Base-by-base conservation (phyloP, 1,140 invertebrate genomes). In the Phocides pigmalion region DNA sequence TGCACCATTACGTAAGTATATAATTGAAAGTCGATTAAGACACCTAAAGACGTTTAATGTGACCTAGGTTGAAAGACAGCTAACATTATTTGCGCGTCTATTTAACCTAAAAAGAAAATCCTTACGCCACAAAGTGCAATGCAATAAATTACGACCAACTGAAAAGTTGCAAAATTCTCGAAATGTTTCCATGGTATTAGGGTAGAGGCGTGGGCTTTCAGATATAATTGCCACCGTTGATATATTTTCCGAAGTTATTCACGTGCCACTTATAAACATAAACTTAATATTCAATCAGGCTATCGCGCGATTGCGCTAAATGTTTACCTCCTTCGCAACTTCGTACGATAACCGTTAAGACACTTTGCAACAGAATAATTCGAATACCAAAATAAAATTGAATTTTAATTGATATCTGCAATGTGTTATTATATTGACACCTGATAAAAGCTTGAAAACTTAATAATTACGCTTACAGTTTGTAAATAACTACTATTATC, bases 271-370 rank as follows among this genome's bases (percentile, higher is more conserved):
- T 39, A 39, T 39, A 39, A 37, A 37, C 19, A 32, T 32, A 16
- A 56, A 56, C 19, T 56, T 56, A 56, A 56, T 56, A 56, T 56
- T 56, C 53, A 56, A 56, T 22, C 39, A 20, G 22, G 50, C 17
- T 41, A 41, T 37, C 50, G 51, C 9, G 53, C 6, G 39, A 56
- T 42, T 56, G 53, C 39, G 19, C 53, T 56, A 44, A 56, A 42
- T 39, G 20, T 25, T 56, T 42, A 51, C 37, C 28, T 51, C 35
- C 25, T 51, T 35, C 35, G 53, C 53, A 56, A 56, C 19, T 56
- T 56, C 37, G 42, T 39, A 56, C 53, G 49, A 51, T 51, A 51
- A 51, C 49, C 17, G 49, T 28, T 41, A 25, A 56, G 37, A 42
- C 22, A 42, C 9, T 20, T 56, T 56, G 20, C 53, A 25, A 56